A percentile compares a stretch with the other conserved stretches of the same genome.
Evolutionary conservation across 1,140 invertebrate species (phyloP).

Genomic region (Gryon sp.): DNA sequence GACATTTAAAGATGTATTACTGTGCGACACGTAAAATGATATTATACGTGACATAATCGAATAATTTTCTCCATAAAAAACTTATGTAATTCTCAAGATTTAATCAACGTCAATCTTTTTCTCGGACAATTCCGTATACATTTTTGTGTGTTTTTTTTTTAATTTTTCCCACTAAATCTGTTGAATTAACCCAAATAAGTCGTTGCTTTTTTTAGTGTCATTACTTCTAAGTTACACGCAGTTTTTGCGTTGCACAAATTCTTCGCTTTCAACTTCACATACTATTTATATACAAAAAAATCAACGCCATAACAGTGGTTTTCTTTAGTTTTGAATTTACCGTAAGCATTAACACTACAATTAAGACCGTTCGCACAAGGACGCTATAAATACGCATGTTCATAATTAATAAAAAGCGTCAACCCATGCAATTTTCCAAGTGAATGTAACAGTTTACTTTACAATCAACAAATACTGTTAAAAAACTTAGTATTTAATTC

Average conservation of each 20-base stretch:
- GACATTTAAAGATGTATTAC: constrained; percentile 13
- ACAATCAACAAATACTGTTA: too few species aligned
- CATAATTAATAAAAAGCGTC: constrained; percentile 7
- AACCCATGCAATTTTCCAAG: constrained; percentile 1
- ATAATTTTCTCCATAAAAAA: constrained; percentile 20
- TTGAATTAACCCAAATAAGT: too few species aligned
- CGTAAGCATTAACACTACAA: constrained; percentile 9
- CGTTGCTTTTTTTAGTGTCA: too few species aligned
- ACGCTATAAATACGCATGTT: constrained; percentile 17
- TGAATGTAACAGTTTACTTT: too few species aligned
- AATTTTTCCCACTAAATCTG: too few species aligned
- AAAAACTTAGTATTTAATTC: too few species aligned
- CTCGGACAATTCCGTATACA: too few species aligned
- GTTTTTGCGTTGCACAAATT: too few species aligned
- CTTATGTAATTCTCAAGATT: not conserved
- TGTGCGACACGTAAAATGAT: constrained; percentile 13
- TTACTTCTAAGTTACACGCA: too few species aligned
- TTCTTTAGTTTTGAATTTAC: constrained; percentile 13
- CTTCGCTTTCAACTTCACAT: too few species aligned
- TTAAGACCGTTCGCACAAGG: constrained; percentile 14
- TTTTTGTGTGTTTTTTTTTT: too few species aligned
- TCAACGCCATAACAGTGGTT: not conserved
- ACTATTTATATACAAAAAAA: not conserved
- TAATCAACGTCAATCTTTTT: too few species aligned
- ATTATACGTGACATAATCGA: constrained; percentile 10